Conservation (phyloP, 2,888 invertebrate genomes). For the Dorcus hopei region DNA sequence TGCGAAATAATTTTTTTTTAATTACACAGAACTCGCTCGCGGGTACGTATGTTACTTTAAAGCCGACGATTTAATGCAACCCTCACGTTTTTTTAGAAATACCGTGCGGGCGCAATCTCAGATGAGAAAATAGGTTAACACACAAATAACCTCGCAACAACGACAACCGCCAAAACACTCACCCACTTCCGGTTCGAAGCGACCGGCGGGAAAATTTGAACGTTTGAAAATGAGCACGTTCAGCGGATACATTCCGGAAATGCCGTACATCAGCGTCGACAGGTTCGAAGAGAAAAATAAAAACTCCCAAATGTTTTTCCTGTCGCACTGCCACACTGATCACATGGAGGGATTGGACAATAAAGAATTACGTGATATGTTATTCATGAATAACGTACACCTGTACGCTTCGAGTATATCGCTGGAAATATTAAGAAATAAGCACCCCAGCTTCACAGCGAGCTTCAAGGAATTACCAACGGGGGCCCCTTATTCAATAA, state of each 20-base stretch:
- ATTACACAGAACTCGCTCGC: not conserved
- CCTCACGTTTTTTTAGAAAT: too few species aligned
- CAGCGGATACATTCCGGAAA: constrained; percentile 57
- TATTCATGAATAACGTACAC: constrained; percentile 30
- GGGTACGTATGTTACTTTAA: too few species aligned
- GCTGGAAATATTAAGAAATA: constrained; percentile 35
- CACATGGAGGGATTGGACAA: constrained; percentile 58
- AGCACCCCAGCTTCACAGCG: constrained; percentile 24
- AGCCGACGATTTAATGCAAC: too few species aligned
- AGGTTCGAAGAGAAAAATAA: constrained; percentile 53
- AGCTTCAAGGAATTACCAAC: constrained; percentile 38
- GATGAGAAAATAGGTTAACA: constrained; percentile 44
- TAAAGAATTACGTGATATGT: constrained; percentile 37
- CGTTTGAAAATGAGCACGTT: constrained; percentile 57
- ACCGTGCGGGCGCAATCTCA: not conserved
- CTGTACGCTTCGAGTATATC: constrained; percentile 43
- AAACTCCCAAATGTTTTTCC: constrained; percentile 56
- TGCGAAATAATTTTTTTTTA: not conserved
- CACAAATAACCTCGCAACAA: constrained; percentile 42
- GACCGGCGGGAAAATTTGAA: constrained; percentile 23
- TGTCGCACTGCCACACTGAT: constrained; percentile 66
- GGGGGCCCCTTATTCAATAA: constrained; percentile 32
- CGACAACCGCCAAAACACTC: constrained; percentile 40
- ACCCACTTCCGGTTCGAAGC: constrained; percentile 29
- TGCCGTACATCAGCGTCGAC: constrained; percentile 62